These are phyloP conservation scores for Bruchidius siliquastri DNA, from an alignment of 2,888 invertebrate genomes.

Conservation along the genomic window DNA sequence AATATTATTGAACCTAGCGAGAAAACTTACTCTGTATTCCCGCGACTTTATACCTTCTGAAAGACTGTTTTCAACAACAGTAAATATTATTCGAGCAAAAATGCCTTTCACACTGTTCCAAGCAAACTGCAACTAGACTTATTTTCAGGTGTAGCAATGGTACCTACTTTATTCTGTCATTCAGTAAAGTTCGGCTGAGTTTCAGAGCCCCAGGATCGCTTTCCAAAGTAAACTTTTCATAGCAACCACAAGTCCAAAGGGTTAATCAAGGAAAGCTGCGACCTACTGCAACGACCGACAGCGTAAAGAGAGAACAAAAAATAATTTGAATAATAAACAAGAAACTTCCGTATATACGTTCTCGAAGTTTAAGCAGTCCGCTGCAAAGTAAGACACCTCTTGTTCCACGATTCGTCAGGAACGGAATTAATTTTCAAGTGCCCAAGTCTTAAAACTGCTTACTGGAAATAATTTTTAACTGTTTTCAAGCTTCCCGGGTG, in stretches of 20 bases:
- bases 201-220: no score
- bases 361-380: not conserved
- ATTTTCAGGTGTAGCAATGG: no score
- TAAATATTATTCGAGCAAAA: no score
- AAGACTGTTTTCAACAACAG: no score
- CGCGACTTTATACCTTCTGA: no score
- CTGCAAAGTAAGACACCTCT: not conserved
- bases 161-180: no score
- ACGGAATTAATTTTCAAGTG: not conserved
- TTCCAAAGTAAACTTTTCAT: not conserved
- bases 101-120: no score
- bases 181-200: no score
- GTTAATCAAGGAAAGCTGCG: not conserved
- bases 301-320: not conserved
- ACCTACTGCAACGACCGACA: not conserved
- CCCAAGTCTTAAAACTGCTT: not conserved
- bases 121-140: no score
- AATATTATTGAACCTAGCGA: no score
- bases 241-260: not conserved
- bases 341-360: not conserved
- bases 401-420: not conserved
- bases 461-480: not conserved
- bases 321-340: not conserved
- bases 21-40: no score
- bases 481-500: not conserved